Evolutionary conservation across 2,888 invertebrate genomes (phyloP), one percentile per base, ranked within the genome.

Genomic region (Tachystola acroxantha): DNA sequence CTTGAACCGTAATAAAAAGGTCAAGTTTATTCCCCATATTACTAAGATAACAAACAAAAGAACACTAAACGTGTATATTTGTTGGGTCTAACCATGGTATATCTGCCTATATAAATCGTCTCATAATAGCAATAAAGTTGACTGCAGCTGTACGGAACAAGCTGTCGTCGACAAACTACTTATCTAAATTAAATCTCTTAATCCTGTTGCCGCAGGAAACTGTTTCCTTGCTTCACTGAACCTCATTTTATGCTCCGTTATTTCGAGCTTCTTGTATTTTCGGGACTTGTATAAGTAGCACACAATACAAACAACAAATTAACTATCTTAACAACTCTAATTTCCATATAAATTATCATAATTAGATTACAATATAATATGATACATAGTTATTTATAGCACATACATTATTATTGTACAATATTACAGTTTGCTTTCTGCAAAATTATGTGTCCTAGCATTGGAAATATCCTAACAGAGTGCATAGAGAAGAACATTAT

Each of bases 121-220:
- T n/a, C n/a, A n/a, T n/a, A n/a, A n/a, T 14, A 27, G 26, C 32
- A 22, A 28, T 32, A 32, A 45, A 52, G 50, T 53, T 61, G 57
- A 60, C 55, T 56, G 53, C 52, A 46, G 49, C 9, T 42, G 45
- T 44, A 49, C 49, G 45, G 53, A 64, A 59, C 61, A 48, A 50
- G 58, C 64, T 65, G 66, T 64, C 68, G 59, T 53, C 63, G 45
- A 51, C 67, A 66, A 57, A 64, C 61, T 58, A 64, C 69, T 67
- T 72, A 72, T 72, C 71, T 70, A 64, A 71, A 72, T 74, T 66
- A 68, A 72, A 74, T 71, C 69, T 65, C 45, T 56, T 56, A 52
- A 50, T 63, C 56, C 45, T 43, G 38, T 32, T 55, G 53, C 40
- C 44, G 52, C 43, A 38, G 52, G 40, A 51, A 47, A 56, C 50